These are phyloP conservation scores for Trachemys scripta DNA, from an alignment of 2,113 vertebrate genomes.

Conservation along the genomic window DNA sequence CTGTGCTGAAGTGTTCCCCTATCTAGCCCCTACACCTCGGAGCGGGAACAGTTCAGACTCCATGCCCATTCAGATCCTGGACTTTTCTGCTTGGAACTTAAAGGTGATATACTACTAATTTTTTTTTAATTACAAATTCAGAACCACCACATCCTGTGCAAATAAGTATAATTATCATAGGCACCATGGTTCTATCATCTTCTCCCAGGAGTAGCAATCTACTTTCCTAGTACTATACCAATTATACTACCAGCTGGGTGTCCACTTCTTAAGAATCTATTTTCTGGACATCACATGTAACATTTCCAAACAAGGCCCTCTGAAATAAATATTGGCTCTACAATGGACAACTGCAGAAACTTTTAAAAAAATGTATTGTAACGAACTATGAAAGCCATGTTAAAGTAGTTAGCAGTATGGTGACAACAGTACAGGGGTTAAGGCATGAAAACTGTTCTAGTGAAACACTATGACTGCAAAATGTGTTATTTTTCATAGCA, in stretches of 20 bases:
- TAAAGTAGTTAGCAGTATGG: fast-evolving
- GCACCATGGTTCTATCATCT: neutral
- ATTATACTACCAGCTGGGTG: neutral
- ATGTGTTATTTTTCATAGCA: neutral
- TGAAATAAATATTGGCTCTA: neutral
- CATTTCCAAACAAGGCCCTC: neutral
- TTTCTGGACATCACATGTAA: neutral
- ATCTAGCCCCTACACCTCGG: neutral
- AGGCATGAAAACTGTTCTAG: fast-evolving
- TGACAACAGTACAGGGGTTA: neutral
- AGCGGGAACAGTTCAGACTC: neutral
- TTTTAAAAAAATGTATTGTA: neutral
- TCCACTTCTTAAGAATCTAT: fast-evolving
- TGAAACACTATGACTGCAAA: neutral
- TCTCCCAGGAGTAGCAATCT: neutral
- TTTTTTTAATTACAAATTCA: neutral
- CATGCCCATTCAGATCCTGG: neutral
- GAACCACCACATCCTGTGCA: neutral
- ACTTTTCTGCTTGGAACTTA: neutral
- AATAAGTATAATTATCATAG: neutral
- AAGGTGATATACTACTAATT: neutral
- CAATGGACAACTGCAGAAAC: neutral
- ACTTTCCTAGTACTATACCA: neutral
- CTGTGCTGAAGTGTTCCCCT: neutral
- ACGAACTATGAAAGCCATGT: neutral